Evolutionary conservation across 2,888 invertebrate species (phyloP).

Genomic region (Microchrysa polita): DNA sequence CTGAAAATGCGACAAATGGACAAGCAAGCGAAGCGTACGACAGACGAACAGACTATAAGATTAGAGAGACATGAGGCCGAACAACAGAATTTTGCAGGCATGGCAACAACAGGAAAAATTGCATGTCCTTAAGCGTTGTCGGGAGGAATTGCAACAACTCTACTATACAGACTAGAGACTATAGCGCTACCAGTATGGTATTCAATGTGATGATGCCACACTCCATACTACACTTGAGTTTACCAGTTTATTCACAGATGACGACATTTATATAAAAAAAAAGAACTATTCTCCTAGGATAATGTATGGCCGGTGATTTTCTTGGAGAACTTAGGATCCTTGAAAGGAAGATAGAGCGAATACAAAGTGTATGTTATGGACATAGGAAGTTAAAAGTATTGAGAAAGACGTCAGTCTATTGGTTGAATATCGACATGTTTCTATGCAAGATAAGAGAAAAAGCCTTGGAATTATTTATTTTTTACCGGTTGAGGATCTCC

Average conservation of each 20-base stretch:
- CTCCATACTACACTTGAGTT: background rate
- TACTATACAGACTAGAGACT: background rate
- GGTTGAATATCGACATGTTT: too few species aligned
- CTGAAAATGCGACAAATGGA: slow-evolving; percentile 18
- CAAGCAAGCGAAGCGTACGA: background rate
- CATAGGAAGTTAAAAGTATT: too few species aligned
- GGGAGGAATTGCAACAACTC: background rate
- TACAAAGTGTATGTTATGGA: background rate
- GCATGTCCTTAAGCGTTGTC: background rate
- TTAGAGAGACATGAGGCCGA: background rate
- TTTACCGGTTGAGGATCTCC: too few species aligned
- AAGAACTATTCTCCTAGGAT: background rate
- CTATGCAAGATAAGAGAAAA: too few species aligned
- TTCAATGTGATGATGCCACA: background rate
- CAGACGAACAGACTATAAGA: too few species aligned
- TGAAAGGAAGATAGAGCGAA: too few species aligned
- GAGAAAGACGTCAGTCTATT: too few species aligned
- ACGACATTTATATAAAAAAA: too few species aligned
- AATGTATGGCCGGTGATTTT: background rate
- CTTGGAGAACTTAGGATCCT: background rate
- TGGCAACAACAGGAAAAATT: background rate
- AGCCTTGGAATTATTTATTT: too few species aligned
- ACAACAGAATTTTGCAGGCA: background rate
- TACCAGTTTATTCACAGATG: background rate
- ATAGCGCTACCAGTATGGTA: too few species aligned